Evolutionary conservation across 2,888 invertebrate species (phyloP).

Genomic region (Clanis bilineata): DNA sequence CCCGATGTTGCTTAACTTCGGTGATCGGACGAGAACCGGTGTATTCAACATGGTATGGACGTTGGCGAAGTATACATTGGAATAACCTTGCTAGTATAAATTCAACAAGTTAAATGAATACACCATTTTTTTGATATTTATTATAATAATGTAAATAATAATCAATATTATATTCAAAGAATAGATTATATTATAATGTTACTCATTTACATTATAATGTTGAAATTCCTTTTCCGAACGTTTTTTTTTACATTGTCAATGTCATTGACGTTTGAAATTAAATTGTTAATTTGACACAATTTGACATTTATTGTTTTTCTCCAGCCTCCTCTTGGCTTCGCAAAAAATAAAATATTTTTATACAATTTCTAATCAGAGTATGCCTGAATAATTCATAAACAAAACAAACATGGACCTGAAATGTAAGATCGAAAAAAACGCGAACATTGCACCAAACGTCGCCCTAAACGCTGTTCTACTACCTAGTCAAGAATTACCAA

Average conservation of each 20-base stretch:
- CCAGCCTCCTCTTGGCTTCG: background rate
- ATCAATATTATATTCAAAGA: too few species aligned
- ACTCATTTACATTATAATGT: too few species aligned
- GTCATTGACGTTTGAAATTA: too few species aligned
- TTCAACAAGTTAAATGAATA: too few species aligned
- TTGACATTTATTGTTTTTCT: background rate
- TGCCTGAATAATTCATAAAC: slow-evolving; percentile 22
- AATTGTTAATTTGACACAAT: background rate
- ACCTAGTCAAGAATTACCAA: slow-evolving; percentile 85
- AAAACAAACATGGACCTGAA: slow-evolving; percentile 50
- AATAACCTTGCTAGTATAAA: too few species aligned
- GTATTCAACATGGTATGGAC: slow-evolving; percentile 55
- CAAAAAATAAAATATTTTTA: background rate
- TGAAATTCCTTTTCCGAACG: too few species aligned
- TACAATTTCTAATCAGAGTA: slow-evolving; percentile 15
- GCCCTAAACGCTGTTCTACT: slow-evolving; percentile 88
- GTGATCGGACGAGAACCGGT: slow-evolving; percentile 74
- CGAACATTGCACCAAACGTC: slow-evolving; percentile 65
- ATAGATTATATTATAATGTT: too few species aligned
- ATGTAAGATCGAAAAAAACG: slow-evolving; percentile 44
- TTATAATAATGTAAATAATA: too few species aligned
- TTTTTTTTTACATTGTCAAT: too few species aligned
- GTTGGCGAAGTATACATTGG: slow-evolving; percentile 27
- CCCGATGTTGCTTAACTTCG: slow-evolving; percentile 72
- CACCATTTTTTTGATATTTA: too few species aligned